Conservation (phyloP, 1,140 invertebrate genomes). For the Procambarus virginalis region DNA sequence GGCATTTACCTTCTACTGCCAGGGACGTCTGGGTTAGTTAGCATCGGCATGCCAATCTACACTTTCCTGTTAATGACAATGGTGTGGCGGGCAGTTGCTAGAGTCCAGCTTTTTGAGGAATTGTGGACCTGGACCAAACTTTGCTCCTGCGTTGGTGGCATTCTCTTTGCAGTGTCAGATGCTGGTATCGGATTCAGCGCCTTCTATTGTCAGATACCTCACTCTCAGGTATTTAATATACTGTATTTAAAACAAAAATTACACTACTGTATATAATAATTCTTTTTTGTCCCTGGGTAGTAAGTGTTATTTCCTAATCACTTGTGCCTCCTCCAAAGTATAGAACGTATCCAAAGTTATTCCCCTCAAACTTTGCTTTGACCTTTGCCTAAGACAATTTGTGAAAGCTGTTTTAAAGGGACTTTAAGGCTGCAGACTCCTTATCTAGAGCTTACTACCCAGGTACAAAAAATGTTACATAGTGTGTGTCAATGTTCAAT, state of each 20-base stretch:
- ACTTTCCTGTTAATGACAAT: slow-evolving; percentile 85
- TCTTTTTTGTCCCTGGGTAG: no score
- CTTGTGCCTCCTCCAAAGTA: no score
- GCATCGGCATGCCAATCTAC: slow-evolving; percentile 83
- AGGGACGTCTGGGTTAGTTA: slow-evolving; percentile 77
- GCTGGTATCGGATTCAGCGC: slow-evolving; percentile 84
- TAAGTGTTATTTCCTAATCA: no score
- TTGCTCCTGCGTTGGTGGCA: slow-evolving; percentile 82
- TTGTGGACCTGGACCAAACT: slow-evolving; percentile 83
- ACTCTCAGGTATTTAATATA: slow-evolving; percentile 79
- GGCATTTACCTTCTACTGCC: slow-evolving; percentile 77
- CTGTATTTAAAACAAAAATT: not conserved
- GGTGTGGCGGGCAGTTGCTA: slow-evolving; percentile 86
- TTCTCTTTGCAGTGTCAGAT: slow-evolving; percentile 86
- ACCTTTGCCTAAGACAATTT: no score
- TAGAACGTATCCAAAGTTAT: no score
- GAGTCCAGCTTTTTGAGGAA: slow-evolving; percentile 81
- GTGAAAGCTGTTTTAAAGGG: no score
- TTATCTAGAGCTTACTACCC: no score
- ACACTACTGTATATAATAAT: no score
- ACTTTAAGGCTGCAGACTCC: no score
- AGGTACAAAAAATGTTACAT: no score
- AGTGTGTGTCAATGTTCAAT: no score
- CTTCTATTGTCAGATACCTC: slow-evolving; percentile 82
- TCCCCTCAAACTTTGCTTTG: no score